phyloP scores from a whole-genome alignment of 1,140 invertebrate species.

The Caenorhabditis briggsae region DNA sequence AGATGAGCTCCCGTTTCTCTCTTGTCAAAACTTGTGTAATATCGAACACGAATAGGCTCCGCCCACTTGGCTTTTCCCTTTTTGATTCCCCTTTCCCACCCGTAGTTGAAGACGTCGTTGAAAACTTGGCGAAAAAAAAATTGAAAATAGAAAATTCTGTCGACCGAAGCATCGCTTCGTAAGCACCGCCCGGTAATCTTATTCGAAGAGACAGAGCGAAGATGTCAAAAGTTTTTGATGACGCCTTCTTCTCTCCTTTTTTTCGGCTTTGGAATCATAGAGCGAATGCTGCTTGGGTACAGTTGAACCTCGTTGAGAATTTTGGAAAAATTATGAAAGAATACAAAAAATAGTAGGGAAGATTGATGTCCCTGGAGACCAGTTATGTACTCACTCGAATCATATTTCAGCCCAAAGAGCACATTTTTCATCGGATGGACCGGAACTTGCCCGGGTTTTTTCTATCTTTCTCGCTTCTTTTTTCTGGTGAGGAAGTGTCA shows the following conservation, averaged over 20 bases:
- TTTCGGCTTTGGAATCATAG: not conserved
- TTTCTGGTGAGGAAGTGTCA: not conserved
- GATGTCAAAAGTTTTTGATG: conserved; percentile 25
- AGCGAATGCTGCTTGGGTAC: not conserved
- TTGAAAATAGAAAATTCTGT: conserved; percentile 33
- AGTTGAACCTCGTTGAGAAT: conserved; percentile 15
- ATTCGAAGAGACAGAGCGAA: conserved; percentile 7
- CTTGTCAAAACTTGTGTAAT: conserved; percentile 18
- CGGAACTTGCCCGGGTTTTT: not conserved
- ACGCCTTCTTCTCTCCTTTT: not conserved
- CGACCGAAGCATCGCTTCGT: not conserved
- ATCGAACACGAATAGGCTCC: conserved; percentile 37
- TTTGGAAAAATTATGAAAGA: not conserved
- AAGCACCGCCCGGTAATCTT: conserved; percentile 34
- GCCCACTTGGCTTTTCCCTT: conserved; percentile 20
- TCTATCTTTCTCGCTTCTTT: not conserved
- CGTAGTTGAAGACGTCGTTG: not conserved
- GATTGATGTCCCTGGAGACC: conserved; percentile 35
- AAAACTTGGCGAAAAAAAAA: not conserved
- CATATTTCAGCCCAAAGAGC: conserved; percentile 51
- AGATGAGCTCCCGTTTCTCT: conserved; percentile 25
- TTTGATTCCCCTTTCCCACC: conserved; percentile 15
- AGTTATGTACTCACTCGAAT: conserved; percentile 42
- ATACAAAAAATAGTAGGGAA: not conserved
- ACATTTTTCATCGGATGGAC: conserved; percentile 19